Percentiles rank a stretch among this genome's conserved stretches.
Evolutionary conservation across 1,140 invertebrate species (phyloP).

Genomic region (Drosophila athabasca): DNA sequence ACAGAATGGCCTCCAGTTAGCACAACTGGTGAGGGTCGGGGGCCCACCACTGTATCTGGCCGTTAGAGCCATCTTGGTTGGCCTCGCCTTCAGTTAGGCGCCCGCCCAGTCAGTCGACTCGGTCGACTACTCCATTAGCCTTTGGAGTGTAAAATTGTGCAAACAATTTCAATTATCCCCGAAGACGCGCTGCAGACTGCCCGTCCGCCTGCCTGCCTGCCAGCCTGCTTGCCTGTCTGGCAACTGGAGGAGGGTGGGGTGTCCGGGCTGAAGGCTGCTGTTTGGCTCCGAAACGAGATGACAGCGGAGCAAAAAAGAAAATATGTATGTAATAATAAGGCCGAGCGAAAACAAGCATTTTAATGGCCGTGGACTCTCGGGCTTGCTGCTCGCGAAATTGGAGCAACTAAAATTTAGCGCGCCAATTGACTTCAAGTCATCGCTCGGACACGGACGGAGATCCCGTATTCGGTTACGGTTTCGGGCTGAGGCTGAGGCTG

Average conservation of each 20-base stretch:
- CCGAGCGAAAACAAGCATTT: conserved; percentile 70
- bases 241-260: neutral
- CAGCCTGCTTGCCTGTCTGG: conserved; percentile 54
- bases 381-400: conserved; percentile 46
- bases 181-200: conserved; percentile 72
- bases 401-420: conserved; percentile 67
- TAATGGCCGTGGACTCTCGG: conserved; percentile 61
- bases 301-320: conserved; percentile 50
- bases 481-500: neutral
- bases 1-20: conserved; percentile 50
- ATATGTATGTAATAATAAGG: conserved; percentile 72
- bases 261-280: neutral
- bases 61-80: conserved; percentile 14
- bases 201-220: conserved; percentile 58
- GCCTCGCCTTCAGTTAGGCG: conserved; percentile 60
- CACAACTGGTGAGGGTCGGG: conserved; percentile 9
- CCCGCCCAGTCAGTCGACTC: conserved; percentile 61
- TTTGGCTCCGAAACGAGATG: conserved; percentile 28
- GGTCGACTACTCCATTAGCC: conserved; percentile 82
- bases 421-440: conserved; percentile 71
- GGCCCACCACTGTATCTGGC: conserved; percentile 23
- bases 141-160: conserved; percentile 82
- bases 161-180: conserved; percentile 82
- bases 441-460: conserved; percentile 20
- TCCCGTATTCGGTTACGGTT: neutral